phyloP scores from a whole-genome alignment of 2,113 vertebrate species.

The Vimba vimba region DNA sequence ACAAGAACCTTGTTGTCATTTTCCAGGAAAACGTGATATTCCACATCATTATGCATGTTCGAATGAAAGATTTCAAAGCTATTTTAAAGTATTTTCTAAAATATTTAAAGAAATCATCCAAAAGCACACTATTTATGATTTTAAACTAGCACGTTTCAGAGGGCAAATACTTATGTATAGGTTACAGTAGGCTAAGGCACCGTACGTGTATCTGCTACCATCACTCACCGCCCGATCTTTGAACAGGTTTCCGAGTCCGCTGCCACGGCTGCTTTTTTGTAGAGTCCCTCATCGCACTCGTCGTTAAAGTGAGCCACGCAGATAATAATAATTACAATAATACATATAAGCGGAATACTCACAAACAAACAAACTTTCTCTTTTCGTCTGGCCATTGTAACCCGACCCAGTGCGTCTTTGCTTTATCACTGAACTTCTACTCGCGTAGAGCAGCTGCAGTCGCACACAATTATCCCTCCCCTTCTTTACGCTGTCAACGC shows the following conservation, averaged over 20 bases:
- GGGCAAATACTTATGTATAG: not conserved
- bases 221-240: conserved; percentile 79
- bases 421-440: not conserved
- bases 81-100: not conserved
- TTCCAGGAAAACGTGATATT: not conserved
- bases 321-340: conserved; percentile 51
- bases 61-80: not conserved
- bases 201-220: not conserved
- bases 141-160: not conserved
- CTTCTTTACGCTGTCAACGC: not conserved
- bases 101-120: not conserved
- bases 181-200: not conserved
- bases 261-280: conserved; percentile 77
- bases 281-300: conserved; percentile 59
- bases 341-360: conserved; percentile 55
- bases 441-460: not conserved
- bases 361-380: conserved; percentile 55
- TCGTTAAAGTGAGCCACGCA: conserved; percentile 37
- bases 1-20: not conserved
- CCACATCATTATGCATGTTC: not conserved
- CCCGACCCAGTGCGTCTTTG: not conserved
- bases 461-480: not conserved
- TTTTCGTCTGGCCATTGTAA: conserved; percentile 64
- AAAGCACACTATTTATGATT: not conserved
- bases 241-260: conserved; percentile 83